Evolutionary conservation across 2,888 invertebrate genomes (phyloP), one percentile per base, ranked within the genome.

Genomic region (Athalia cordata): DNA sequence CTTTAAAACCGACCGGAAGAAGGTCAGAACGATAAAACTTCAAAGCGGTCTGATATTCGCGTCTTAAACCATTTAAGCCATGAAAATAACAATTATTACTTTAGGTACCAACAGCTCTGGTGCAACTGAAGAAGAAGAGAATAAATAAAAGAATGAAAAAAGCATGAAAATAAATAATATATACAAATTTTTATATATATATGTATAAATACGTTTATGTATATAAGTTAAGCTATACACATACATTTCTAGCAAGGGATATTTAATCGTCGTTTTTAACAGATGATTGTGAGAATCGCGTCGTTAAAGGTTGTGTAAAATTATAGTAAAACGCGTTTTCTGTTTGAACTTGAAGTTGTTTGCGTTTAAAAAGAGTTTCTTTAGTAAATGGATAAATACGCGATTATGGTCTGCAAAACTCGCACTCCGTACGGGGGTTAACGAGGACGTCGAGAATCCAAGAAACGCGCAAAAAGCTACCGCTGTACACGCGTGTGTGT

Each of bases 371-470:
- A n/a, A 43, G 61, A 15, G n/a, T 8, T 29, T 29, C 29, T 29
- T 29, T 29, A 29, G 29, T 29, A 29, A 29, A 29, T 29, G 29
- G 29, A 29, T 29, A 29, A n/a, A n/a, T 29, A 29, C 29, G 29
- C 29, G 29, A 29, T 29, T 1, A 29, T 29, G 29, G 29, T 29
- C 29, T 29, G 29, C 29, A 62, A 62, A 8, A 62, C 5, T 9
- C 11, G 5, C 5, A 62, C 8, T 62, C 4, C 7, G 62, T 4
- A 62, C 29, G 62, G 62, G 66, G 15, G 47, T 68, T 68, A 68
- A 68, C 68, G 68, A 68, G 68, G 15, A 43, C 49, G 66, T 49
- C 49, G 66, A 15, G 68, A 68, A 68, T 68, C 47, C 68, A 68
- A 68, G 68, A 52, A 55, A 29, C 55, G 52, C 52, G 8, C 13